These are phyloP conservation scores for Microctonus aethiopoides DNA, from an alignment of 2,888 invertebrate genomes.

Conservation along the genomic window DNA sequence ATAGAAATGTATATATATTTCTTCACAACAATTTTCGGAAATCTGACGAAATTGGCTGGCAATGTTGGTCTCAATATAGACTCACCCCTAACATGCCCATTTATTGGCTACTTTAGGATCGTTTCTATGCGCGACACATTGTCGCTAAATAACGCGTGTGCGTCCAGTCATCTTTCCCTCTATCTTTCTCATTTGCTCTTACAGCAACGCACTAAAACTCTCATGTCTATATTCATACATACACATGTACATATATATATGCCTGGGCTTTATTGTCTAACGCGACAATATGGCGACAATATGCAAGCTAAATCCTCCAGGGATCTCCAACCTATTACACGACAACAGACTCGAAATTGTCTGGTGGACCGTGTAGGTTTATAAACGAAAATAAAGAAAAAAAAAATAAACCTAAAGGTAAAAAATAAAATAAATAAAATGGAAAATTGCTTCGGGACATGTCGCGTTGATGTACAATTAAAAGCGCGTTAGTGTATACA, in stretches of 20 bases:
- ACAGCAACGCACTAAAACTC: neutral
- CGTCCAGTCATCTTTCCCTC: constrained; percentile 28
- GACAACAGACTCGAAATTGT: neutral
- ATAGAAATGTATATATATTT: constrained; percentile 29
- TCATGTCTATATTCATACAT: neutral
- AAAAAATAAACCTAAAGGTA: too few relatives aligned
- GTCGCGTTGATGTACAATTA: constrained; percentile 34
- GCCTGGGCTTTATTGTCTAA: constrained; percentile 1
- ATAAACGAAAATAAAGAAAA: neutral
- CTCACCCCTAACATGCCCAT: constrained; percentile 51
- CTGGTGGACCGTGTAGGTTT: neutral
- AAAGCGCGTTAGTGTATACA: constrained; percentile 37
- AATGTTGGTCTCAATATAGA: constrained; percentile 23
- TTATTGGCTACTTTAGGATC: constrained; percentile 68
- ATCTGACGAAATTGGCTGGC: constrained; percentile 67
- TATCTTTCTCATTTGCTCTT: neutral
- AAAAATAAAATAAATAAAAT: neutral
- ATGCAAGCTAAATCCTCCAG: constrained; percentile 3
- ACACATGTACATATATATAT: neutral
- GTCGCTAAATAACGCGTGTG: constrained; percentile 64
- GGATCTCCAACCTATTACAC: neutral
- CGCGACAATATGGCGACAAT: neutral
- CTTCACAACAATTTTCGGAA: constrained; percentile 66
- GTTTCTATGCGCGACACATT: constrained; percentile 69
- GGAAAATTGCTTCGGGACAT: constrained; percentile 7